These are phyloP conservation scores for Melinaea menophilus DNA, from an alignment of 2,888 invertebrate species.

Conservation along the genomic window DNA sequence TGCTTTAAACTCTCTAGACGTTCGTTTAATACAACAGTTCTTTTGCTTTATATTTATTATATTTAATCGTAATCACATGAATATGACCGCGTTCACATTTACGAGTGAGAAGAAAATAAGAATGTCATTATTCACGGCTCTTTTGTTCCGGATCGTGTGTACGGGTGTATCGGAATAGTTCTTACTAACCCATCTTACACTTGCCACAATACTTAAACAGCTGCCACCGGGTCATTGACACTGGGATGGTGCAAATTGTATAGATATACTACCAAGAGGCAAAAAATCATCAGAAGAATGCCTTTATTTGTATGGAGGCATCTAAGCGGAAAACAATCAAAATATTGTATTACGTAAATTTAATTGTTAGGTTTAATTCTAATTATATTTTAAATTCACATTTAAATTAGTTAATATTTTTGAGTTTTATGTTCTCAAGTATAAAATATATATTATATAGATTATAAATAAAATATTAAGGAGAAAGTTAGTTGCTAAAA, in stretches of 20 bases:
- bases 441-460: too few relatives aligned
- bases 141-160: conserved; percentile 68
- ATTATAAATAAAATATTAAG: too few relatives aligned
- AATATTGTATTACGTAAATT: not conserved
- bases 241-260: conserved; percentile 69
- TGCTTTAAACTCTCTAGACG: conserved; percentile 52
- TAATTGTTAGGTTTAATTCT: not conserved
- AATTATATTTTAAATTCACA: too few relatives aligned
- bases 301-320: conserved; percentile 40
- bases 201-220: conserved; percentile 71
- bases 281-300: conserved; percentile 62
- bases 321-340: not conserved
- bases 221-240: conserved; percentile 72
- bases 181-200: conserved; percentile 63
- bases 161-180: conserved; percentile 62
- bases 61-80: conserved; percentile 14
- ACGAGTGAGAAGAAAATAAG: conserved; percentile 58
- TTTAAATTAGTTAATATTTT: not conserved
- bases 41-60: conserved; percentile 13
- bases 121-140: conserved; percentile 70
- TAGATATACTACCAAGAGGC: conserved; percentile 65
- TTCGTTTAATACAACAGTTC: conserved; percentile 8
- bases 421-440: not conserved
- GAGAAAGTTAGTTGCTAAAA: not conserved
- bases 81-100: conserved; percentile 42